Base-by-base conservation (phyloP, 2,888 invertebrate genomes). In the Charanyca ferruginea region DNA sequence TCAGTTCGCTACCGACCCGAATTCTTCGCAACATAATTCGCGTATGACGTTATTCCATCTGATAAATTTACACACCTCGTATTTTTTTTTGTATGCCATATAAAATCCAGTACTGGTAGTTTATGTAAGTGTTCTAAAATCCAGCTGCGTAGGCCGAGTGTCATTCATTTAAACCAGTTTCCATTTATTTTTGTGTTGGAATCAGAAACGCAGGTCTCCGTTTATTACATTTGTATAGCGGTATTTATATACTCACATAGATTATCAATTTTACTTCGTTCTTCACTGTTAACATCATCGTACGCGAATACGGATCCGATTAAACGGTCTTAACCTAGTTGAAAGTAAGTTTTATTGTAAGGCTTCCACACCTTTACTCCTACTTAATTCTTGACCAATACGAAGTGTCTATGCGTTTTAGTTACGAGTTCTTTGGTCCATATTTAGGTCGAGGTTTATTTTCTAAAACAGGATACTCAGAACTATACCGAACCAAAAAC, bases 101-200 rank as follows among this genome's bases (percentile, higher is more conserved):
- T 89, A 88, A 70, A 81, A 7, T 72, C 65, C 61, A 57, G 77
- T 73, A 68, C 76, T 69, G 62, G 64, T 79, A 73, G 77, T 89
- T 90, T 91, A 89, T 89, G 80, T 90, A 90, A 91, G 87, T 86
- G 87, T 75, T 89, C 89, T 87, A 87, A 90, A 92, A 91, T 85
- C 77, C 53, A 52, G 77, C 75, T 70, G 88, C 86, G 89, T 90
- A 86, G 89, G 91, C 73, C 59, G 85, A 61, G 71, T 87, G 83
- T 87, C 85, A 86, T 84, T 85, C 71, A 86, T 74, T 73, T 59
- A 79, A 87, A 86, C 86, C 80, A 79, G 84, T 86, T 83, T 76
- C 63, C 61, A 69, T 81, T 84, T 89, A 84, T 88, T 87, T 88
- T 88, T 52, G 77, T 69, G 20, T 70, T 70, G 66, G 55, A 63